phyloP scores from a whole-genome alignment of 2,888 invertebrate genomes.

The Euphydryas editha region DNA sequence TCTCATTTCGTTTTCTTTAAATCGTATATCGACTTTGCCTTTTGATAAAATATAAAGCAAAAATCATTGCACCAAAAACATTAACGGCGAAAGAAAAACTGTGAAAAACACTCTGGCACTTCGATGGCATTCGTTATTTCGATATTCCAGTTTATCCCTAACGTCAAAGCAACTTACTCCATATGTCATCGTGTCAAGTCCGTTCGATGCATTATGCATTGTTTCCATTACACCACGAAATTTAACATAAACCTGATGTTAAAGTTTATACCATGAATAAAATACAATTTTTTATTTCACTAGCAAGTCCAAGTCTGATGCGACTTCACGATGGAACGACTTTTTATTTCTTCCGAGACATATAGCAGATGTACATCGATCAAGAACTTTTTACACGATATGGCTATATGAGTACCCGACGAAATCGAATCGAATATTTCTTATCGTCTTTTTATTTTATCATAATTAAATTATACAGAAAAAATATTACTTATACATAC shows the following conservation, averaged over 20 bases:
- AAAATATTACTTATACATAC: neutral
- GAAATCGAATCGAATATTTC: slow-evolving; percentile 1
- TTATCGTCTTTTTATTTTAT: neutral
- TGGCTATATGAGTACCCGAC: neutral
- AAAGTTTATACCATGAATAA: slow-evolving; percentile 79
- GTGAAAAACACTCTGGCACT: slow-evolving; percentile 64
- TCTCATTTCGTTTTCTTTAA: slow-evolving; percentile 61
- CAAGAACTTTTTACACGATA: slow-evolving; percentile 30
- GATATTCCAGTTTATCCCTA: slow-evolving; percentile 65
- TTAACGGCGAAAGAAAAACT: slow-evolving; percentile 63
- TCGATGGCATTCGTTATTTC: slow-evolving; percentile 61
- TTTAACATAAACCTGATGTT: slow-evolving; percentile 81
- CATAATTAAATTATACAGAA: neutral
- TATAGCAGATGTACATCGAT: slow-evolving; percentile 37
- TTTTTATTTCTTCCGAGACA: slow-evolving; percentile 52
- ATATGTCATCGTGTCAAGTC: slow-evolving; percentile 79
- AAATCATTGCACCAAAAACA: slow-evolving; percentile 62
- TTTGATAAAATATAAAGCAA: slow-evolving; percentile 65
- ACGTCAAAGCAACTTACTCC: slow-evolving; percentile 73
- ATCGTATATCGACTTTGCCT: slow-evolving; percentile 62
- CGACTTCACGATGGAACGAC: slow-evolving; percentile 52
- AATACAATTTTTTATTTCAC: slow-evolving; percentile 72
- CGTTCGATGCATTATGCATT: slow-evolving; percentile 77
- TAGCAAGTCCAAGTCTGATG: slow-evolving; percentile 52
- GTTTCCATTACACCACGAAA: slow-evolving; percentile 82